Base-by-base conservation (phyloP, 1,140 invertebrate genomes). In the Lucilia cuprina region DNA sequence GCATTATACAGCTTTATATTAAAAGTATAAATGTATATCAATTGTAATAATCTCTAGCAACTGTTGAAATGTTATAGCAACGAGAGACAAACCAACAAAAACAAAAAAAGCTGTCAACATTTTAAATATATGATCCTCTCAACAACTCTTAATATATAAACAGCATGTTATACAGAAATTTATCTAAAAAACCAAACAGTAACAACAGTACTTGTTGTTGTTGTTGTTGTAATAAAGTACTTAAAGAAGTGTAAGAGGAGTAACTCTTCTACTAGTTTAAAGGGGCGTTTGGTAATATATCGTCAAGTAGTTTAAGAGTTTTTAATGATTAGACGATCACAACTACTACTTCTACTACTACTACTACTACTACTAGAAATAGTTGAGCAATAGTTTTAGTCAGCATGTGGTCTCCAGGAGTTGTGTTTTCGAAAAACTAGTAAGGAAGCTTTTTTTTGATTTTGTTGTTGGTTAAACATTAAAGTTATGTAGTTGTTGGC, bases 61-160 rank as follows among this genome's bases (percentile, higher is more conserved):
- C 41, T 41, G 50, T 17, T 55, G 50, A 55, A 55, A 55, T 55
- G 50, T 55, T 55, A 55, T 55, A 55, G 5, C 50, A n/a, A n/a
- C n/a, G 25, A 30, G 25, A 30, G 25, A 30, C 25, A 30, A 55
- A 55, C 50, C n/a, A n/a, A 55, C 4, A 17, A 17, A 70, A 21
- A 70, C 25, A 70, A 80, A 21, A 70, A 70, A 70, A 80, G 77
- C 77, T 80, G 77, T 80, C 77, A 80, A 50, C 21, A 49, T 21
- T 21, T 77, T 77, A 47, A 77, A 77, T 77, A 77, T 77, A 77
- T 77, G 74, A 77, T 77, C 50, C 50, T 55, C 50, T 41, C 13
- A 30, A 30, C 41, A 41, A 55, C 50, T 55, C 50, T 5, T 2
- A 41, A 41, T 13, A 55, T 13, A 2, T 12, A 55, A 55, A 55